Evolutionary conservation across 2,888 invertebrate species (phyloP), one percentile per base, ranked within the genome.

Genomic region (Anarsia innoxiella): DNA sequence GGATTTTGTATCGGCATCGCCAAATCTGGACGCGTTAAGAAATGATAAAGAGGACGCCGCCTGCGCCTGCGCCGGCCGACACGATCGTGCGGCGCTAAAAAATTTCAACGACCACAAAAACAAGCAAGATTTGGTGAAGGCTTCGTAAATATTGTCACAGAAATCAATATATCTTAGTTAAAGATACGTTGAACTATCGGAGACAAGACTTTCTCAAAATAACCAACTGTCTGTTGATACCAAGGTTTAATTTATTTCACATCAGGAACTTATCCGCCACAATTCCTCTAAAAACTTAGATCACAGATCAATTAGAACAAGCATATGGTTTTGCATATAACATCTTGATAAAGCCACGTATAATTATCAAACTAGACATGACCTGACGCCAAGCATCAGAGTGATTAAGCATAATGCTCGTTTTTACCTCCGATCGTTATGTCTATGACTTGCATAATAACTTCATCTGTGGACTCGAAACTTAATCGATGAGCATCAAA

Each of bases 11-110:
- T 82, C 79, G 79, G 66, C 73, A 66, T 71, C 60, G 72, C 80
- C 82, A 74, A 80, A 83, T 83, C 80, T 75, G 83, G 76, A 73
- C 74, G 78, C 78, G 79, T 77, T 76, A 79, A 80, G 72, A 78
- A 76, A 77, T 74, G 79, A 78, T 79, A 80, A 79, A 79, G 78
- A 69, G 70, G 69, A 72, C 62, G 73, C 79, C 76, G 77, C 69
- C 56, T 53, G 37, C 39, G 34, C 31, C 11, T 45, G 43, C 41
- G 55, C 26, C 14, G 15, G 12, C 25, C 33, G 55, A 56, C 53
- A 53, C 56, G 59, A 57, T 59, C 59, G 51, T 51, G 48, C 45
- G 53, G 45, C 46, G 51, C 53, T 55, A 64, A 59, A 65, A 65
- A 66, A 61, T 58, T 58, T 56, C 58, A 56, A 56, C 49, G 51